Evolutionary conservation across 2,888 invertebrate species (phyloP).

Genomic region (Chrysolina oricalcia): DNA sequence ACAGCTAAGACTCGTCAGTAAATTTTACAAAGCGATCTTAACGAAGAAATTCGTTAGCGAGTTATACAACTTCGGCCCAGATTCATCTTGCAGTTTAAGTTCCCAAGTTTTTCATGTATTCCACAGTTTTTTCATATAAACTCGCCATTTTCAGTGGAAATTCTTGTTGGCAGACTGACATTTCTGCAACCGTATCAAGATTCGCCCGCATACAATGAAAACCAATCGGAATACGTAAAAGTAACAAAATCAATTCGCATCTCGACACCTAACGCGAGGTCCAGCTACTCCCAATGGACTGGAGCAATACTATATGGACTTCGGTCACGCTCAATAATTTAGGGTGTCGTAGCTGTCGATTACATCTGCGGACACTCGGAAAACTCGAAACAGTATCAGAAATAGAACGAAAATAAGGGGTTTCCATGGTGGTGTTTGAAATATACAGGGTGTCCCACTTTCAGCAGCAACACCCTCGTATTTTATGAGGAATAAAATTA

Average conservation of each 20-base stretch:
- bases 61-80: too few relatives aligned
- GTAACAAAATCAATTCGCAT: constrained; percentile 31
- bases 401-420: neutral
- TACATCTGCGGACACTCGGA: constrained; percentile 39
- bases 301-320: constrained; percentile 34
- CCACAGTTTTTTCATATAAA: too few relatives aligned
- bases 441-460: too few relatives aligned
- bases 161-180: neutral
- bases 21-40: too few relatives aligned
- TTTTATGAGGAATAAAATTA: too few relatives aligned
- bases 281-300: constrained; percentile 18
- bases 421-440: neutral
- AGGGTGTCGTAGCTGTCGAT: constrained; percentile 33
- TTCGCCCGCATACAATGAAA: neutral
- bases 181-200: neutral
- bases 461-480: too few relatives aligned
- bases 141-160: neutral
- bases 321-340: constrained; percentile 44
- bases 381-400: constrained; percentile 34
- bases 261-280: neutral
- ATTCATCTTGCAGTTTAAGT: too few relatives aligned
- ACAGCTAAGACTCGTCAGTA: too few relatives aligned
- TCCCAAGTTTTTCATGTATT: too few relatives aligned
- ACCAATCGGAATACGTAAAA: constrained; percentile 8
- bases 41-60: too few relatives aligned